A percentile compares a stretch with the other conserved stretches of the same genome.
phyloP scores from a whole-genome alignment of 2,888 invertebrate species.

The Chaitophorus viminalis region DNA sequence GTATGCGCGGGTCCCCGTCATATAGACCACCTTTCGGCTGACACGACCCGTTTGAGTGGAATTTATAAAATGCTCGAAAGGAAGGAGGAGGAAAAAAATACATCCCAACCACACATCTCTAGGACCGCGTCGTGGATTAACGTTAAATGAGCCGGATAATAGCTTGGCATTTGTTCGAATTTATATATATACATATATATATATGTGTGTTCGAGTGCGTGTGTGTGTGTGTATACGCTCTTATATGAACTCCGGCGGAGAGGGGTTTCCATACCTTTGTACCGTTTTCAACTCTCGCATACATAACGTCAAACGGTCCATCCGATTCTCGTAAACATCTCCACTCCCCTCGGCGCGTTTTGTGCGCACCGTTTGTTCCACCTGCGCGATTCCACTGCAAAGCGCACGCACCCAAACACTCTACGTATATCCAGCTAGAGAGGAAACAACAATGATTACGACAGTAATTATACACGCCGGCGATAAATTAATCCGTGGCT shows the following conservation, averaged over 20 bases:
- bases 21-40: slow-evolving; percentile 30
- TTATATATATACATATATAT: neutral
- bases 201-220: no score
- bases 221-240: neutral
- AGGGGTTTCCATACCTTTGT: slow-evolving; percentile 29
- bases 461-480: neutral
- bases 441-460: slow-evolving; percentile 36
- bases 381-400: slow-evolving; percentile 34
- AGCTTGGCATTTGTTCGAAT: slow-evolving; percentile 34
- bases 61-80: slow-evolving; percentile 31
- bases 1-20: slow-evolving; percentile 42
- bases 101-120: neutral
- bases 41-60: slow-evolving; percentile 36
- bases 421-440: no score
- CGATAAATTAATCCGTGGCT: neutral
- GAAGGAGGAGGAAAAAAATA: slow-evolving; percentile 12
- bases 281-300: neutral
- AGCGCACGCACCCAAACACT: neutral
- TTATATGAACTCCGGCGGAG: slow-evolving; percentile 26
- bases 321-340: slow-evolving; percentile 61
- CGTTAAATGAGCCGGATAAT: slow-evolving; percentile 60
- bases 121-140: slow-evolving; percentile 28
- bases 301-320: slow-evolving; percentile 60
- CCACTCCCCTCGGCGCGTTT: neutral
- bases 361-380: slow-evolving; percentile 37